Base-by-base conservation (phyloP, 2,797 vertebrate species). In the Distichodus sexfasciatus region DNA sequence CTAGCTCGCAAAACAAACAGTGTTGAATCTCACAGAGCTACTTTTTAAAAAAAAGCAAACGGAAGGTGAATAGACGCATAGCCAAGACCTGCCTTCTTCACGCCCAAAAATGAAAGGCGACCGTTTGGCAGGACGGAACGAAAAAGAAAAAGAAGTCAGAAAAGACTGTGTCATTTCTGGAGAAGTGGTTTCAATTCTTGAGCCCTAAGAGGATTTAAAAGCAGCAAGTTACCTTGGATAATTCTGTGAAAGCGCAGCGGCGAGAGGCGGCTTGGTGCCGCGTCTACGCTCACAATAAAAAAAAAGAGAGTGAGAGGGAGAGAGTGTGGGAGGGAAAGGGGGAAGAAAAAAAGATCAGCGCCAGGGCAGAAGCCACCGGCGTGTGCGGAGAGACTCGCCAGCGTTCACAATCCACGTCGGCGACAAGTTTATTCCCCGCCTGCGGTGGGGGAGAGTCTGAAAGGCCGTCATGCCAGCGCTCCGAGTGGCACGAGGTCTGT, bases 21-120 rank as follows among this genome's bases (percentile, higher is more conserved):
- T 75, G 83, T 84, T 80, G n/a, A 84, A 70, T 72, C 63, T 77
- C 81, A 87, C 75, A 63, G 72, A 71, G 64, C 66, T 46, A 71
- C 62, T 67, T 72, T 76, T 71, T 67, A 65, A 78, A 83, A 74
- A 70, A 58, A 57, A 60, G 44, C 60, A 35, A 60, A 64, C 41
- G 14, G 35, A 74, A 72, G 68, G 72, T 64, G 77, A 75, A 75
- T 74, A 58, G 61, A 4, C 55, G 4, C 41, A 63, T 19, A 59
- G 44, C 43, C 62, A 44, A 29, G 61, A 36, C 70, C 54, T 41
- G 55, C 66, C 61, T 65, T 69, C 71, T 60, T 71, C 74, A 21
- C 67, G 29, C 71, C 53, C 46, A 41, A 51, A 63, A 50, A 63
- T n/a, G 53, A 48, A 69, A 62, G 60, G 50, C 17, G 31, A 31